Evolutionary conservation across 2,113 vertebrate genomes (phyloP).

Genomic region (Neofelis nebulosa): DNA sequence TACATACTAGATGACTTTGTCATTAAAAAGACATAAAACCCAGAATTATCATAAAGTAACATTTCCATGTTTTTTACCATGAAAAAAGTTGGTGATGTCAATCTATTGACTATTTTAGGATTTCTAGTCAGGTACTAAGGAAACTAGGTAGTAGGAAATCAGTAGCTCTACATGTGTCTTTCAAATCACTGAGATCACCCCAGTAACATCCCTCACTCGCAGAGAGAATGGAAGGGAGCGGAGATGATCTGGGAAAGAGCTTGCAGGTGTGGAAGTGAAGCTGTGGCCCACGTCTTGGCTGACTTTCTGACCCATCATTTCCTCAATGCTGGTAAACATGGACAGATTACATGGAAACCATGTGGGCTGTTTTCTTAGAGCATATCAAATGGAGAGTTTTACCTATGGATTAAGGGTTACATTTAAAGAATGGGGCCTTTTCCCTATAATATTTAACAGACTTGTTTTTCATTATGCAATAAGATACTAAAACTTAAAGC

Average conservation of each 20-base stretch:
- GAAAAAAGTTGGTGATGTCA: neutral
- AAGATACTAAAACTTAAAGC: neutral
- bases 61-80: constrained; percentile 46
- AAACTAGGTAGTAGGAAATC: constrained; percentile 26
- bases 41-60: constrained; percentile 56
- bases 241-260: constrained; percentile 5
- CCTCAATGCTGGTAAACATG: neutral
- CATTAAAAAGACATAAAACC: constrained; percentile 71
- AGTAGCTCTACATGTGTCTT: constrained; percentile 50
- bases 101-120: constrained; percentile 33
- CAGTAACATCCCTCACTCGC: neutral
- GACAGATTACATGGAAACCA: neutral
- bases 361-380: neutral
- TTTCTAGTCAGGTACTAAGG: constrained; percentile 33
- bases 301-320: neutral
- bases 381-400: neutral
- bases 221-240: constrained; percentile 54
- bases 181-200: constrained; percentile 52
- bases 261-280: constrained; percentile 67
- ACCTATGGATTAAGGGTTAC: neutral
- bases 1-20: constrained; percentile 64
- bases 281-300: constrained; percentile 46
- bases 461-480: neutral
- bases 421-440: neutral
- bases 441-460: neutral